A percentile compares a stretch with the other conserved stretches of the same genome.
Conservation (phyloP, 1,140 invertebrate species). For the Cydia pomonella region DNA sequence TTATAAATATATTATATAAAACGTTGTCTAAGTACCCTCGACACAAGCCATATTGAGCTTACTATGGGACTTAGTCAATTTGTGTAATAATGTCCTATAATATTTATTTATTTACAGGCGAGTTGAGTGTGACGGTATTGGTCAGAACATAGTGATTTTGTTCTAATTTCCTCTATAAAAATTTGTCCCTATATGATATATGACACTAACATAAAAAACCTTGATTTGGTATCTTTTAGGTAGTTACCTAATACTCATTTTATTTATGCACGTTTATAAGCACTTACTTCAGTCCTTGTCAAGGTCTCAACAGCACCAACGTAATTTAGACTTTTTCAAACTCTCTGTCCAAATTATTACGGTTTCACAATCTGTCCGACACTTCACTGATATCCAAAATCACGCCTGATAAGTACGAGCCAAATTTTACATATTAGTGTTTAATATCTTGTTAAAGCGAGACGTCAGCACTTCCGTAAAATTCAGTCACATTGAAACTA, state of each 20-base stretch:
- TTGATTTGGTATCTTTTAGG: too few relatives aligned
- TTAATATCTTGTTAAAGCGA: not conserved
- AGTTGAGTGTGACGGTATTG: too few relatives aligned
- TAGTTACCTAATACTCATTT: not conserved
- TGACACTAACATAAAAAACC: too few relatives aligned
- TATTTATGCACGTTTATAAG: not conserved
- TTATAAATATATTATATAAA: too few relatives aligned
- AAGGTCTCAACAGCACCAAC: not conserved
- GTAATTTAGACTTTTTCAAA: slow-evolving; percentile 5
- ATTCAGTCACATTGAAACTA: not conserved
- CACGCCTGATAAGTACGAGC: not conserved
- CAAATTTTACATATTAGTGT: not conserved
- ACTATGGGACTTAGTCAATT: too few relatives aligned
- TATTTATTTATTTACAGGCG: too few relatives aligned
- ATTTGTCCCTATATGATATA: too few relatives aligned
- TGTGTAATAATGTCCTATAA: too few relatives aligned
- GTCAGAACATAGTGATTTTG: too few relatives aligned
- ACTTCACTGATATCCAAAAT: not conserved
- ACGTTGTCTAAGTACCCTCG: too few relatives aligned
- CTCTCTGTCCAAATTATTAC: not conserved
- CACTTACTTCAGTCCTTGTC: not conserved
- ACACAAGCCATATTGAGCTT: too few relatives aligned
- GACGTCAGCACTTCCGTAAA: not conserved
- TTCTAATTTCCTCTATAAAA: too few relatives aligned
- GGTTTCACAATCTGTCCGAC: not conserved